Conservation (phyloP, 2,797 vertebrate genomes). For the Spizella passerina region DNA sequence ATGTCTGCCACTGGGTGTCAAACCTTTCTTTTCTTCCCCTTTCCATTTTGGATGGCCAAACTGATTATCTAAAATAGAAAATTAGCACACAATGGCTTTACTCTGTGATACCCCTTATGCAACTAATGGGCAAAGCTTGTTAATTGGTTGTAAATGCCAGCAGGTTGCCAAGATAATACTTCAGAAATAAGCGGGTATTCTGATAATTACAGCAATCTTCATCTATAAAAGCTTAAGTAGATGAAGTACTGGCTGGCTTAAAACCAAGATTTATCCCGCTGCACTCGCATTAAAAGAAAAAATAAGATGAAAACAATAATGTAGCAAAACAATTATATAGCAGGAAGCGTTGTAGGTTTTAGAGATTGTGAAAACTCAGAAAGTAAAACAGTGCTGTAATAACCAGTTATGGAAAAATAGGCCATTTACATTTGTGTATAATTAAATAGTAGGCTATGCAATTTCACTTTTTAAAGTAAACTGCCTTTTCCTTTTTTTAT, state of each 20-base stretch:
- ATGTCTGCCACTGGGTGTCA: constrained; percentile 81
- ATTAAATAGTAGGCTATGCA: constrained; percentile 88
- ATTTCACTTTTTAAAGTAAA: constrained; percentile 88
- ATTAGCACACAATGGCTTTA: constrained; percentile 88
- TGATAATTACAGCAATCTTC: constrained; percentile 99
- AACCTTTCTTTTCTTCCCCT: constrained; percentile 83
- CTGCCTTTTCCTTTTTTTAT: constrained; percentile 84
- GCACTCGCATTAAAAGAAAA: constrained; percentile 87
- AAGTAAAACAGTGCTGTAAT: constrained; percentile 87
- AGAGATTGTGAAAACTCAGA: constrained; percentile 86
- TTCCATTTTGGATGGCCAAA: constrained; percentile 83
- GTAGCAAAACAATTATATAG: constrained; percentile 91
- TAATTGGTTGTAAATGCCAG: constrained; percentile 99
- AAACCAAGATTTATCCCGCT: constrained; percentile 90
- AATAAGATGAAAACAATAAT: constrained; percentile 90
- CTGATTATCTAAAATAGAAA: constrained; percentile 89
- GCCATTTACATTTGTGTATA: constrained; percentile 87
- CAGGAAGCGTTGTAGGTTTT: constrained; percentile 84
- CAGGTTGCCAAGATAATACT: constrained; percentile 96
- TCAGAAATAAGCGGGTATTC: constrained; percentile 99
- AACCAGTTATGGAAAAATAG: constrained; percentile 88
- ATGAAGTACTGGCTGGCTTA: constrained; percentile 87
- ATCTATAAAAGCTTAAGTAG: constrained; percentile 90
- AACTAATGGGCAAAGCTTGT: constrained; percentile 97
- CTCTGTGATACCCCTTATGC: constrained; percentile 85